A percentile compares a stretch with the other conserved stretches of the same genome.
These are phyloP conservation scores for Hippocampus zosterae DNA, from an alignment of 2,113 vertebrate species.

Conservation along the genomic window DNA sequence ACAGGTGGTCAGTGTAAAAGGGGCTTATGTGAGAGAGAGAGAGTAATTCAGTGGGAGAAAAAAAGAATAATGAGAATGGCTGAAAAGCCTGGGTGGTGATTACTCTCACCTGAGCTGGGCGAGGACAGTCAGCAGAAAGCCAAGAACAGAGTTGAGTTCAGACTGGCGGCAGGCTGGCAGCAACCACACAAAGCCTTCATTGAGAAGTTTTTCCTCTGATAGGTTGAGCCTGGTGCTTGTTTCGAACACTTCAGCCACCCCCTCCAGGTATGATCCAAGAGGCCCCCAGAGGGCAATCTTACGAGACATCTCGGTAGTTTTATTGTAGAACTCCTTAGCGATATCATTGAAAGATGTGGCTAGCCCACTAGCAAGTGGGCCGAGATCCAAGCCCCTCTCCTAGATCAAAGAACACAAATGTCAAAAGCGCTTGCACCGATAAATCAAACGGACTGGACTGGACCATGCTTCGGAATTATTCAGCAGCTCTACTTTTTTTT, in stretches of 20 bases:
- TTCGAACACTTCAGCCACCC: constrained; percentile 89
- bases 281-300: constrained; percentile 84
- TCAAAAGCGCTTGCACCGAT: neutral
- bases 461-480: neutral
- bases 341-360: constrained; percentile 79
- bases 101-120: constrained; percentile 82
- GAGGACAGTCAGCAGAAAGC: constrained; percentile 82
- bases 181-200: constrained; percentile 89
- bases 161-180: constrained; percentile 84
- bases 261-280: constrained; percentile 86
- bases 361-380: constrained; percentile 78
- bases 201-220: constrained; percentile 90
- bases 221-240: constrained; percentile 79
- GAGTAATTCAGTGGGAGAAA: constrained; percentile 26
- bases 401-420: constrained; percentile 33
- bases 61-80: constrained; percentile 18
- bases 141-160: constrained; percentile 80
- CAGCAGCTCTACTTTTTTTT: neutral
- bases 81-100: neutral
- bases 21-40: constrained; percentile 4
- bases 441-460: neutral
- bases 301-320: constrained; percentile 78
- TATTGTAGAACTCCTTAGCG: constrained; percentile 89
- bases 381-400: constrained; percentile 84
- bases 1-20: neutral